Evolutionary conservation across 2,888 invertebrate genomes (phyloP).

Genomic region (Gastrophysa polygoni): DNA sequence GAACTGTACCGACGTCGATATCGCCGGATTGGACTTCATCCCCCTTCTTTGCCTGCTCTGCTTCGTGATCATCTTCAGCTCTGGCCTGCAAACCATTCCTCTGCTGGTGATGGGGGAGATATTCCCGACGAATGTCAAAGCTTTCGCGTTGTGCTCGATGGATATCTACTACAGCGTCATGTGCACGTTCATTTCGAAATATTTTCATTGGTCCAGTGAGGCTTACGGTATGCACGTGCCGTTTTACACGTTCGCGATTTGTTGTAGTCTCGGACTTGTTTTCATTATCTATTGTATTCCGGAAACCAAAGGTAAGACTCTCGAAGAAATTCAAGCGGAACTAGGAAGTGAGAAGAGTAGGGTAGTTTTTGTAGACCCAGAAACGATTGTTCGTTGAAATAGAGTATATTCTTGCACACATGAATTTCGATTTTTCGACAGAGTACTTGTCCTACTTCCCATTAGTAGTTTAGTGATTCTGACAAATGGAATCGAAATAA

Average conservation of each 20-base stretch:
- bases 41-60: slow-evolving; percentile 8
- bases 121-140: slow-evolving; percentile 64
- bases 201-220: slow-evolving; percentile 63
- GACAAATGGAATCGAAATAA: no score
- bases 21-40: slow-evolving; percentile 48
- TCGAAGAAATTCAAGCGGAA: slow-evolving; percentile 59
- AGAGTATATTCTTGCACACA: no score
- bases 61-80: slow-evolving; percentile 60
- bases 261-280: slow-evolving; percentile 58
- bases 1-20: slow-evolving; percentile 52
- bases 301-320: slow-evolving; percentile 61
- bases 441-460: no score
- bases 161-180: slow-evolving; percentile 61
- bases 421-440: no score
- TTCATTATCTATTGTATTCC: slow-evolving; percentile 58
- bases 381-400: no score
- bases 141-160: slow-evolving; percentile 64
- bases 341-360: slow-evolving; percentile 37
- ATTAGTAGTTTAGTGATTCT: no score
- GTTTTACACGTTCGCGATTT: slow-evolving; percentile 68
- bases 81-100: slow-evolving; percentile 63
- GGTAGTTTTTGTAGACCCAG: not conserved
- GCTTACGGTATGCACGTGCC: slow-evolving; percentile 67
- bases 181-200: slow-evolving; percentile 60
- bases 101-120: slow-evolving; percentile 62